Percentiles rank a stretch among this genome's conserved stretches.
phyloP scores from a whole-genome alignment of 2,113 vertebrate species.

The Lethenteron reissneri region DNA sequence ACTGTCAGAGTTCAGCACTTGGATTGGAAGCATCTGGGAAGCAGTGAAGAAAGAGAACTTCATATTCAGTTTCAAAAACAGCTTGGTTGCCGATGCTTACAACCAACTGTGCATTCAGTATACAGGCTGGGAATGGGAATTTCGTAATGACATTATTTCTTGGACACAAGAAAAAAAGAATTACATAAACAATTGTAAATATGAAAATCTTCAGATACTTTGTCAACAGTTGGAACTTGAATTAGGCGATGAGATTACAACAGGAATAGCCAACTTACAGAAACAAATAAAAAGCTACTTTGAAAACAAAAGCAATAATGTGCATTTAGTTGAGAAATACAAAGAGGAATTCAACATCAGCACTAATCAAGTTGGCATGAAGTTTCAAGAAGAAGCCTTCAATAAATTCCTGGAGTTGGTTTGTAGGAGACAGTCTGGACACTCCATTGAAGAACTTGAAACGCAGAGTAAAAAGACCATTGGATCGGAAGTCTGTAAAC shows the following conservation, averaged over 20 bases:
- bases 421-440: background rate
- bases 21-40: constrained; percentile 22
- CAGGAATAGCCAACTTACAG: background rate
- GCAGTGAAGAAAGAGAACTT: constrained; percentile 20
- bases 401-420: background rate
- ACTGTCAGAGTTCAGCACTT: constrained; percentile 16
- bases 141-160: background rate
- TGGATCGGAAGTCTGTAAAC: constrained; percentile 7
- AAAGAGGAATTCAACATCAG: constrained; percentile 3
- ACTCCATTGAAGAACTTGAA: background rate
- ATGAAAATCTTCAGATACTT: constrained; percentile 13
- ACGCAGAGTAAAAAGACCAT: background rate
- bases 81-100: constrained; percentile 23
- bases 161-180: constrained; percentile 15
- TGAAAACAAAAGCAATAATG: background rate
- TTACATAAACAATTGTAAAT: constrained; percentile 16
- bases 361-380: background rate
- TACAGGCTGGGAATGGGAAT: constrained; percentile 22
- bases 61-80: constrained; percentile 20
- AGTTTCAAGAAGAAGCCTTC: background rate
- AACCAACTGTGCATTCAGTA: constrained; percentile 19
- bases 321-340: constrained; percentile 5
- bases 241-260: background rate
- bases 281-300: background rate
- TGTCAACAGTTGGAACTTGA: constrained; percentile 17